These are phyloP conservation scores for Gambusia affinis DNA, from an alignment of 2,113 vertebrate genomes.

Conservation along the genomic window DNA sequence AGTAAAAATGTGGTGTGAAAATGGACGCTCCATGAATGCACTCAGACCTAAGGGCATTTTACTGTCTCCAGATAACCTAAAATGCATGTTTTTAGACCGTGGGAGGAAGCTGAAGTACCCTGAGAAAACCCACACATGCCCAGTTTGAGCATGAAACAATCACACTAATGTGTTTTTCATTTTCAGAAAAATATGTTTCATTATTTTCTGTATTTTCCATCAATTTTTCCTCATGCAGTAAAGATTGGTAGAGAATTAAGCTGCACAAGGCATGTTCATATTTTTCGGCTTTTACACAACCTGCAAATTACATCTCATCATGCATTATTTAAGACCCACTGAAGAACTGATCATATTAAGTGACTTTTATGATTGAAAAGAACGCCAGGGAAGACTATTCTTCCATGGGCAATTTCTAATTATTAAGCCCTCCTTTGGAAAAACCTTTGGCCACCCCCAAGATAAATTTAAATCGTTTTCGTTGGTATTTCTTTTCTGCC, in stretches of 20 bases:
- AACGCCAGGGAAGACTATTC: background rate
- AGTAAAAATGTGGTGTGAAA: background rate
- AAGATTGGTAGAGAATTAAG: background rate
- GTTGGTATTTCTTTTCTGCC: background rate
- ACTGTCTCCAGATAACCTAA: background rate
- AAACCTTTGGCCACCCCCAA: background rate
- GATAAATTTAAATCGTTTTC: background rate
- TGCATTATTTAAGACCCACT: background rate
- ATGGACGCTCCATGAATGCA: background rate
- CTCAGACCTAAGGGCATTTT: background rate
- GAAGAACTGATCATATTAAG: background rate
- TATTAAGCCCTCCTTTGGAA: background rate
- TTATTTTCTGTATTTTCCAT: background rate
- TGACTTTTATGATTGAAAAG: background rate
- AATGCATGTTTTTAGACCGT: background rate
- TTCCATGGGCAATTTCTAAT: background rate
- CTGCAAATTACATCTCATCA: background rate
- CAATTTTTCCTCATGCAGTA: background rate
- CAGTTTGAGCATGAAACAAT: background rate
- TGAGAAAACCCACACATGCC: background rate
- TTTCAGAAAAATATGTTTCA: background rate
- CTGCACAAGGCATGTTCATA: too few relatives aligned
- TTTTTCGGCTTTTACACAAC: background rate
- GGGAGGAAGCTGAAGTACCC: background rate
- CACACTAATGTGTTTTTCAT: background rate